Base-by-base conservation (phyloP, 1,140 invertebrate species). In the Rhyacophila brunnea region DNA sequence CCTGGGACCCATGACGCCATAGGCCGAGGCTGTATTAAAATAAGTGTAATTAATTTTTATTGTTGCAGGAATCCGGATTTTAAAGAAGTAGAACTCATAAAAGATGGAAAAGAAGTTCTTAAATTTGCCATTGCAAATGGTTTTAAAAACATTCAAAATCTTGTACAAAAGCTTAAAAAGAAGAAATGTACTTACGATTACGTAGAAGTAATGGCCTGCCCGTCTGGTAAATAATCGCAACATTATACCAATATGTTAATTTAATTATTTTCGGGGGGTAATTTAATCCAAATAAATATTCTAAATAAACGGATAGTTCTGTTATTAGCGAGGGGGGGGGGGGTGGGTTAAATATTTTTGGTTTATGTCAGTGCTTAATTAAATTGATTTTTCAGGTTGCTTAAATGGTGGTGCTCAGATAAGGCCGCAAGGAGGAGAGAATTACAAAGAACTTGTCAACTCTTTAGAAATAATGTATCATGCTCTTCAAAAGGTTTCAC, bases 151-250 rank as follows among this genome's bases (percentile, higher is more conserved):
- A 98, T 99, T 70, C 96, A 99, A 81, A 99, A 98, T 75, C 78
- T 99, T 51, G 94, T 99, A 11, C 93, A 97, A 72, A 97, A 97
- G 76, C 74, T 99, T n/a, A 99, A 99, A 77, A 78, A 92, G 46
- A 85, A 87, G 42, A 96, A 96, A 71, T 89, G 87, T 58, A 77
- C 81, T 14, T 98, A 97, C 78, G 86, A 98, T 72, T 99, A 94
- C 79, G 91, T 99, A 1, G 96, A 99, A 82, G 87, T 99, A 1
- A 99, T 99, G 96, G 96, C 97, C 0, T 99, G 97, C 80, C 96
- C 96, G 1, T 90, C 92, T 70, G 94, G 92, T 93, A 78, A 74
- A 53, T n/a, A n/a, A n/a, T n/a, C n/a, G n/a, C n/a, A n/a, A n/a
- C n/a, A n/a, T n/a, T n/a, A n/a, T n/a, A n/a, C n/a, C n/a, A n/a